phyloP scores from a whole-genome alignment of 2,888 invertebrate genomes.

The Calameuta filiformis region DNA sequence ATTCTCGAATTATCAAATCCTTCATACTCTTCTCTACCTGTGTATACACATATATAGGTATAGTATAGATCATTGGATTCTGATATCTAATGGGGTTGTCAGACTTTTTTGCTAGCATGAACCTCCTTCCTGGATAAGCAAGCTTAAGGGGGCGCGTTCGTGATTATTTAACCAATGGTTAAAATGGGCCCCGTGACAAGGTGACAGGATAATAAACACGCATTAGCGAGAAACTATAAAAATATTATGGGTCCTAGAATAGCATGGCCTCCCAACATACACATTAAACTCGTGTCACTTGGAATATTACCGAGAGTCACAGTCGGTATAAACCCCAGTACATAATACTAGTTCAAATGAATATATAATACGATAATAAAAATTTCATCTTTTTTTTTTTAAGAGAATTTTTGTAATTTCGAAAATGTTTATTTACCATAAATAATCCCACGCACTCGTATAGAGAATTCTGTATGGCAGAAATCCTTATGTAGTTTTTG shows the following conservation, averaged over 20 bases:
- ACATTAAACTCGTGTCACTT: neutral
- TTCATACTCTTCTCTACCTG: conserved; percentile 13
- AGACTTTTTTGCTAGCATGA: neutral
- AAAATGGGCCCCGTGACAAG: conserved; percentile 31
- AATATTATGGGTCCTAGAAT: conserved; percentile 38
- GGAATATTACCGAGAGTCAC: too few relatives aligned
- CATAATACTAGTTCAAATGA: too few relatives aligned
- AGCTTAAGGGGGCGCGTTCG: neutral
- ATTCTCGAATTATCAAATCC: too few relatives aligned
- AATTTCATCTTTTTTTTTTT: too few relatives aligned
- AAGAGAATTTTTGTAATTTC: too few relatives aligned
- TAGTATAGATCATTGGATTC: too few relatives aligned
- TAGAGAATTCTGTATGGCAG: too few relatives aligned
- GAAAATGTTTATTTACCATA: too few relatives aligned
- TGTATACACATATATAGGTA: neutral
- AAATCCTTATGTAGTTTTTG: too few relatives aligned
- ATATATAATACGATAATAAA: too few relatives aligned
- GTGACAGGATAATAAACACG: conserved; percentile 38
- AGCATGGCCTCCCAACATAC: conserved; percentile 2
- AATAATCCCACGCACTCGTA: too few relatives aligned
- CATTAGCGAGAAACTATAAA: conserved; percentile 42
- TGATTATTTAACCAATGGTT: conserved; percentile 39
- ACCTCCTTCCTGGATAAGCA: neutral
- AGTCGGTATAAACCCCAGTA: too few relatives aligned
- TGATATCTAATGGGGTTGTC: neutral